Conservation (phyloP, 2,888 invertebrate genomes). For the Mechanitis mazaeus region DNA sequence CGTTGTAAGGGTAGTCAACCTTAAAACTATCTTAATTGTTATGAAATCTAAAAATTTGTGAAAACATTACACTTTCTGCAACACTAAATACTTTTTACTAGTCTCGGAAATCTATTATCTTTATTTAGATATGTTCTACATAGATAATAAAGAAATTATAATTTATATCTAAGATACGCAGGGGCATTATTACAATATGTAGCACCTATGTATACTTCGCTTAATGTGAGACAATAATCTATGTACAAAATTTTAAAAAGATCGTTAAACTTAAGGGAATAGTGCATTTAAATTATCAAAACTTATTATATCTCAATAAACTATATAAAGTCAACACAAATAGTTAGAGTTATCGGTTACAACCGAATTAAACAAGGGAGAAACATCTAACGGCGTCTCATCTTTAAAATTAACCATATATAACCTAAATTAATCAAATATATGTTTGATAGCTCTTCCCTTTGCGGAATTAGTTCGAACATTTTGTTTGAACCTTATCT, state of each 20-base stretch:
- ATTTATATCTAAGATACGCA: slow-evolving; percentile 1
- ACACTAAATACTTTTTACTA: too few species aligned
- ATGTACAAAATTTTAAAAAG: slow-evolving; percentile 2
- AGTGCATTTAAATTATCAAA: background rate
- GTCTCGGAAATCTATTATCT: too few species aligned
- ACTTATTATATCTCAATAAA: slow-evolving; percentile 2
- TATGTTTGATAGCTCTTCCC: slow-evolving; percentile 1
- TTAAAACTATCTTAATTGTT: too few species aligned
- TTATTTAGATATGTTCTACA: background rate
- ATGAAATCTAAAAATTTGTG: too few species aligned
- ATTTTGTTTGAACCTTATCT: slow-evolving; percentile 51
- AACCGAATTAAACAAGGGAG: too few species aligned
- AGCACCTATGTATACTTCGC: background rate
- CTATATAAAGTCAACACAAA: slow-evolving; percentile 5
- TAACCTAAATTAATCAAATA: too few species aligned
- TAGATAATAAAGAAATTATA: background rate
- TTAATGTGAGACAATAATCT: background rate
- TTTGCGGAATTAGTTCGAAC: too few species aligned
- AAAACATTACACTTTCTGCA: too few species aligned
- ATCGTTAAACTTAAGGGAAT: too few species aligned
- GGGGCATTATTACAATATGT: background rate
- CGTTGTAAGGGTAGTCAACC: too few species aligned
- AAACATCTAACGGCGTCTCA: too few species aligned
- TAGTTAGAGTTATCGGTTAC: background rate
- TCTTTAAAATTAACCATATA: too few species aligned